Evolutionary conservation across 92 coral and sea anemone species (phyloP), one percentile per base, ranked within the genome.

Genomic region (Phenganax stokvisi): DNA sequence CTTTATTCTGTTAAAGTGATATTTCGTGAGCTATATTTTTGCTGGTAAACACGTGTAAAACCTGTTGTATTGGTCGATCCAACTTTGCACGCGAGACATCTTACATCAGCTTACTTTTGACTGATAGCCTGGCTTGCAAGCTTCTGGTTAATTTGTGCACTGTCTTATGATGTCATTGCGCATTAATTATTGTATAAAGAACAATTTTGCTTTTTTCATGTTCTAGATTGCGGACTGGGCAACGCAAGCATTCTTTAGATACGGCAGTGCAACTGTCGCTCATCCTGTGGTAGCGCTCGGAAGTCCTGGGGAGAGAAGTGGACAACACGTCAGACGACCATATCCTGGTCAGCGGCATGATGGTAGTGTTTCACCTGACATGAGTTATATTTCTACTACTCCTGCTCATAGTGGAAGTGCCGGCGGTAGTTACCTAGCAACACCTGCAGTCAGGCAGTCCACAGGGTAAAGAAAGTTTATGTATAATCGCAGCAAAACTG

Each of bases 151-250:
- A 37, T 37, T 37, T 37, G 47, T 37, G 2, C 47, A 37, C 47
- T 37, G 47, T 5, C 47, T 37, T 37, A 37, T 5, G 47, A 5
- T 37, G 47, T 5, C 5, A 37, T 37, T 37, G 47, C 47, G 47
- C 47, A 1, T 11, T 37, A 16, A 13, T 28, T 0, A 67, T 67
- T 1, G 30, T 11, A 16, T 67, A 10, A 16, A 67, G 31, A 67
- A 37, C 17, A 3, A 20, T 37, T 12, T 20, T 51, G 12, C 60
- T 47, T 10, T 51, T 29, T 51, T 51, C 54, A 44, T 73, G 60
- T 53, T 54, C 29, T 47, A 93, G 96, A 90, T 93, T 80, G 89
- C 98, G 6, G 96, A 92, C 53, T 94, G 98, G 98, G 98, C 98
- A 20, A 92, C 96, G 1, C 84, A 93, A 61, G 97, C 97, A 10